phyloP scores from a whole-genome alignment of 2,113 vertebrate species.

The Engraulis encrasicolus region DNA sequence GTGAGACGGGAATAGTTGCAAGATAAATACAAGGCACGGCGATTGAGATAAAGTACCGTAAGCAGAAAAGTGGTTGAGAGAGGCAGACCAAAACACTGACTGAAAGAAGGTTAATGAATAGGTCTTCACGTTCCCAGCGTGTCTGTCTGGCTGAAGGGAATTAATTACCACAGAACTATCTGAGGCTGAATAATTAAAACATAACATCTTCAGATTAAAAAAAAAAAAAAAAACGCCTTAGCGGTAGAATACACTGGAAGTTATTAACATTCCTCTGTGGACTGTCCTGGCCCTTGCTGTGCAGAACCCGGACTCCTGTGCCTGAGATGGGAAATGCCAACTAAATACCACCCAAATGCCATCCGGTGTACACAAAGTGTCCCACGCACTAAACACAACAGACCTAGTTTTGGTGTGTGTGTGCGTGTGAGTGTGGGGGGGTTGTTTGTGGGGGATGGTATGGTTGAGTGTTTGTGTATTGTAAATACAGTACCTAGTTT shows the following conservation, averaged over 20 bases:
- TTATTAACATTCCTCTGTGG: conserved; percentile 8
- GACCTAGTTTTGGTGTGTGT: background rate
- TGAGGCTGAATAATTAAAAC: conserved; percentile 49
- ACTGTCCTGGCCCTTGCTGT: conserved; percentile 56
- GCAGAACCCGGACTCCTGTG: conserved; percentile 62
- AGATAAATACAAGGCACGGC: background rate
- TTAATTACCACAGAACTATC: conserved; percentile 49
- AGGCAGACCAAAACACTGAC: background rate
- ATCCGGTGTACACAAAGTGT: conserved; percentile 41
- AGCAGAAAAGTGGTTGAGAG: background rate
- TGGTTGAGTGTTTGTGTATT: conserved; percentile 19
- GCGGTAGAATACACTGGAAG: conserved; percentile 7
- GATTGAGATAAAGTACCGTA: background rate
- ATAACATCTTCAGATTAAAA: conserved; percentile 46
- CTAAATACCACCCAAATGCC: conserved; percentile 77
- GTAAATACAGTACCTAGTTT: background rate
- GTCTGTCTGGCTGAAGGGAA: conserved; percentile 32
- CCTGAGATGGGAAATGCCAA: conserved; percentile 73
- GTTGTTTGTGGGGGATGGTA: conserved; percentile 10
- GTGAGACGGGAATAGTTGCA: no score
- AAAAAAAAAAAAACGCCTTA: conserved; percentile 46
- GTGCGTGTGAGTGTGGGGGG: background rate
- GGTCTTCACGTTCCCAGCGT: background rate
- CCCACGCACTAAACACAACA: no score
- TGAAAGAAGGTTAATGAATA: conserved; percentile 1